phyloP scores from a whole-genome alignment of 2,797 vertebrate species.

The Myoxocephalus aenaeus region DNA sequence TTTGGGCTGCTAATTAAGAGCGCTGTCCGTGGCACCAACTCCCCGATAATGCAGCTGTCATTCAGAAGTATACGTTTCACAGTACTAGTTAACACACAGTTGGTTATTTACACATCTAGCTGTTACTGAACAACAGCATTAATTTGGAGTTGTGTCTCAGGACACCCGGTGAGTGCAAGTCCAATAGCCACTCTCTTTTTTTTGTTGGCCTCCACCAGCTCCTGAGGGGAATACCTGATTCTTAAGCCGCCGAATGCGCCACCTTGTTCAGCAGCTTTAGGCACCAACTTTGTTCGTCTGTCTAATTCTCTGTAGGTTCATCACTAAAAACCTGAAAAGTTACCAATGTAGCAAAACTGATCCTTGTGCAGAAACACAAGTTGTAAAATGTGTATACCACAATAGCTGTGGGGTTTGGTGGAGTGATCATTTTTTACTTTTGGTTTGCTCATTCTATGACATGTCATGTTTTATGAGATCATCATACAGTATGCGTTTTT shows the following conservation, averaged over 20 bases:
- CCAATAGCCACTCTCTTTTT: not conserved
- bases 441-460: not conserved
- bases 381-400: not conserved
- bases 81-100: not conserved
- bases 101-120: not conserved
- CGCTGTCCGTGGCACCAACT: not conserved
- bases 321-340: too few relatives aligned
- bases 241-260: not conserved
- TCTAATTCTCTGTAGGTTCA: not conserved
- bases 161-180: too few relatives aligned
- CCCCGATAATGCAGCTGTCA: not conserved
- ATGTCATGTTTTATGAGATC: not conserved
- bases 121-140: not conserved
- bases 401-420: not conserved
- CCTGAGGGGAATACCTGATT: not conserved
- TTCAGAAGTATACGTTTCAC: too few relatives aligned
- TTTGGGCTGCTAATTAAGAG: not conserved
- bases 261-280: not conserved
- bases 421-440: not conserved
- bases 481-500: not conserved
- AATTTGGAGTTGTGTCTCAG: not conserved
- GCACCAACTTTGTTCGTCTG: not conserved
- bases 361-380: not conserved
- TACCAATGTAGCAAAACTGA: not conserved
- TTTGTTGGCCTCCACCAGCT: not conserved